These are phyloP conservation scores for Gymnocephalus cernua DNA, from an alignment of 2,113 vertebrate species.

Conservation along the genomic window DNA sequence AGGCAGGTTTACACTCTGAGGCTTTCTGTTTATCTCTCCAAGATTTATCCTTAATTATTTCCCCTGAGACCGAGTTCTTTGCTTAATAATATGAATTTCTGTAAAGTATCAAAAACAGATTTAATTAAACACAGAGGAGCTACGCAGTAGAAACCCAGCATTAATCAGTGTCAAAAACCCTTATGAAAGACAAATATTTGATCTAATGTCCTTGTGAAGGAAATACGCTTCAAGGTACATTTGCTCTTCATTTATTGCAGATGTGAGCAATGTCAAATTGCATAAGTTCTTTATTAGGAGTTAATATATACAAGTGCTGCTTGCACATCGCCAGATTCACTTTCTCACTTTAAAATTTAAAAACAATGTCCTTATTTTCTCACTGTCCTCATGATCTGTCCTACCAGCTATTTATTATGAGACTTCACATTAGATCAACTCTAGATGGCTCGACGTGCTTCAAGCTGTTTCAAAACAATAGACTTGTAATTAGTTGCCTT, in stretches of 20 bases:
- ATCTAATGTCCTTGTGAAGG: background rate
- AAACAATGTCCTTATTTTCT: background rate
- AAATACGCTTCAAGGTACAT: background rate
- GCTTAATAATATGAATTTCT: conserved; percentile 24
- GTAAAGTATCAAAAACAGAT: conserved; percentile 15
- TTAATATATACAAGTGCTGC: background rate
- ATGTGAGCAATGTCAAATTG: background rate
- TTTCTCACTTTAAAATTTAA: background rate
- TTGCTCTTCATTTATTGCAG: background rate
- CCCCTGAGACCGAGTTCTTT: conserved; percentile 27
- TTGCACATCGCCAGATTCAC: background rate
- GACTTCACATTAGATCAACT: conserved; percentile 24
- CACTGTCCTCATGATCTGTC: background rate
- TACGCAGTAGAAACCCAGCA: background rate
- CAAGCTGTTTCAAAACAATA: conserved; percentile 34
- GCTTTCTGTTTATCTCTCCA: background rate
- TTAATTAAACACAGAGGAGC: conserved; percentile 35
- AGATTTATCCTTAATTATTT: conserved; percentile 43
- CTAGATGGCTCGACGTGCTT: background rate
- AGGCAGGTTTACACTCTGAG: background rate
- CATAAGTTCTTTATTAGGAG: conserved; percentile 12
- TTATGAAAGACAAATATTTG: conserved; percentile 24
- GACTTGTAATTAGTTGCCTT: conserved; percentile 46
- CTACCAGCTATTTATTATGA: background rate
- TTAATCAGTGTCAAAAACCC: conserved; percentile 6